Conservation (phyloP, 2,797 vertebrate species). For the Danio kyathit region DNA sequence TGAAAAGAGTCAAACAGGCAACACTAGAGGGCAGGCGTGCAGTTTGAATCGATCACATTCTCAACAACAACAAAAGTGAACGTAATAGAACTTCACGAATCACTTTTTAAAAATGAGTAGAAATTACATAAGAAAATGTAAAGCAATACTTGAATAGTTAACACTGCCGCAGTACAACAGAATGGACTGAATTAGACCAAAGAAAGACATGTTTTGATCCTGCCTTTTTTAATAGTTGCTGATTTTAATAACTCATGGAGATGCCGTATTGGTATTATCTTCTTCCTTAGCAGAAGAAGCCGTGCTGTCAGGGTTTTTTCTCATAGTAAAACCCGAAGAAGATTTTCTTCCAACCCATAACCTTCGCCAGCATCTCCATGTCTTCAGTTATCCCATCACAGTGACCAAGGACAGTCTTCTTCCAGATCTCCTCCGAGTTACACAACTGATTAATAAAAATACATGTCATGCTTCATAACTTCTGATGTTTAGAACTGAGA, state of each 20-base stretch:
- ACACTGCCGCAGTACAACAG: not conserved
- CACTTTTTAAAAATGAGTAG: not conserved
- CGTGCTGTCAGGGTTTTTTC: not conserved
- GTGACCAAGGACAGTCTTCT: conserved; percentile 70
- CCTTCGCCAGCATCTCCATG: conserved; percentile 70
- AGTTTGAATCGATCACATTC: not conserved
- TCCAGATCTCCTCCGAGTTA: conserved; percentile 77
- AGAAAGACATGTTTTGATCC: not conserved
- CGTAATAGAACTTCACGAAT: not conserved
- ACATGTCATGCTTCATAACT: not conserved
- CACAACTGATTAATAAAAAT: conserved; percentile 69
- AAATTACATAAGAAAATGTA: too few species aligned
- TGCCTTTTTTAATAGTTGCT: not conserved
- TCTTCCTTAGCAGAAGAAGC: not conserved
- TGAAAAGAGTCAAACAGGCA: not conserved
- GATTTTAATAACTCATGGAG: not conserved
- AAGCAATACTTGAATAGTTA: conserved; percentile 2
- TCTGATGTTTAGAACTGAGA: not conserved
- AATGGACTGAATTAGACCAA: not conserved
- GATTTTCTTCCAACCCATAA: conserved; percentile 76
- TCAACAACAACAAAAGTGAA: not conserved
- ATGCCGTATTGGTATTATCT: not conserved
- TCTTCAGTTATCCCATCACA: conserved; percentile 71
- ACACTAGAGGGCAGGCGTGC: not conserved
- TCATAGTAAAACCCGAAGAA: conserved; percentile 73